Percentiles rank a stretch among this genome's conserved stretches.
phyloP scores from a whole-genome alignment of 2,797 vertebrate species.

The Gila robusta region DNA sequence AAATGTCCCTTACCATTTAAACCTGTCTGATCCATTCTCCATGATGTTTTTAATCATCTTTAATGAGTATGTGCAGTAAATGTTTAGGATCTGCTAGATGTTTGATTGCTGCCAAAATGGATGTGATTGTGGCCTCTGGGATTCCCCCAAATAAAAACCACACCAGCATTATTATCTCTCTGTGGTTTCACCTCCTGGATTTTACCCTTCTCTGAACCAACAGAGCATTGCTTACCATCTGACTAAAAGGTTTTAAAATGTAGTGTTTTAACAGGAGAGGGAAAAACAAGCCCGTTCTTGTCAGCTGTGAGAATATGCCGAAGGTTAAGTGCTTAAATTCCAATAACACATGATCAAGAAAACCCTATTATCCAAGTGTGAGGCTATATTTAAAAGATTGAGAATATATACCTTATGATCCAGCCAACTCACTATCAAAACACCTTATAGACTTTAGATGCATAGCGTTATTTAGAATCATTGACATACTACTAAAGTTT shows the following conservation, averaged over 20 bases:
- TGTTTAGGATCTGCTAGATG: conserved; percentile 60
- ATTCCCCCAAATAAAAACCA: conserved; percentile 56
- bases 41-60: conserved; percentile 60
- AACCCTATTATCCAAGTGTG: neutral
- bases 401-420: neutral
- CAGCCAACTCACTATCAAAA: neutral
- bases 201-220: conserved; percentile 13
- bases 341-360: conserved; percentile 2
- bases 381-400: neutral
- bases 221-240: conserved; percentile 29
- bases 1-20: conserved; percentile 31
- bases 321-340: conserved; percentile 4
- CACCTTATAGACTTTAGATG: neutral
- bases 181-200: conserved; percentile 51
- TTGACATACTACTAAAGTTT: neutral
- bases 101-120: conserved; percentile 59
- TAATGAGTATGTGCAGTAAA: conserved; percentile 61
- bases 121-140: conserved; percentile 58
- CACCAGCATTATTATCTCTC: conserved; percentile 58
- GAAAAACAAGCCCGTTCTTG: conserved; percentile 16
- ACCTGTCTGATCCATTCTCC: conserved; percentile 25
- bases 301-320: conserved; percentile 13
- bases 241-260: neutral
- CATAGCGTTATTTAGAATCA: neutral
- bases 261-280: conserved; percentile 15